Evolutionary conservation across 2,797 vertebrate species (phyloP).

Genomic region (Sylvilagus floridanus): DNA sequence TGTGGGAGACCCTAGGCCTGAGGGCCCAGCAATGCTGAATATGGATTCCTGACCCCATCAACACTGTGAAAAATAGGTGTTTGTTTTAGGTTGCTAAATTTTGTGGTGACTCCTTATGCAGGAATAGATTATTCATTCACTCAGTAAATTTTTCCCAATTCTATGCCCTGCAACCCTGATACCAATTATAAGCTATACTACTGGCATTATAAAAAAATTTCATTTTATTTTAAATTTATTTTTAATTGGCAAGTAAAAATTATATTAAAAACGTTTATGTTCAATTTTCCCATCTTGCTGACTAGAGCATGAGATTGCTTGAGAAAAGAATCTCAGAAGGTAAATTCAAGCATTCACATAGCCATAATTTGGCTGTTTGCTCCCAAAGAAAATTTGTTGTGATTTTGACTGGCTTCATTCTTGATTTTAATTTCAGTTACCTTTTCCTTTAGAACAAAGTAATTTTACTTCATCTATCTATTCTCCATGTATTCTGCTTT

Average conservation of each 20-base stretch:
- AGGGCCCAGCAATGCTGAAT: neutral
- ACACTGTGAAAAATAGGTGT: neutral
- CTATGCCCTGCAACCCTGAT: neutral
- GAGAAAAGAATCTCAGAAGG: neutral
- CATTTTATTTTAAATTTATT: neutral
- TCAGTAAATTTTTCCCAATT: neutral
- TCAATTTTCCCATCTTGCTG: neutral
- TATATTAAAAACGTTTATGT: neutral
- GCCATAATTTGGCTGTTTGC: neutral
- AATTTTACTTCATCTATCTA: neutral
- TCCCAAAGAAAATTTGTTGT: neutral
- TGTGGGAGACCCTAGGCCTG: neutral
- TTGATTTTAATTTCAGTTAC: neutral
- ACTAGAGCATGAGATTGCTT: too few relatives aligned
- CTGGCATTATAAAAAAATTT: neutral
- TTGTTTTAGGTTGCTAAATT: neutral
- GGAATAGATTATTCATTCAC: neutral
- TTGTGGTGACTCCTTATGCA: neutral
- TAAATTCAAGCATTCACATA: neutral
- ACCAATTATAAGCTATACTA: neutral
- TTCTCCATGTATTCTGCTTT: neutral
- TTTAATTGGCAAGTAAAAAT: neutral
- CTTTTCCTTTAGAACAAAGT: neutral
- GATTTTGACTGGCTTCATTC: neutral
- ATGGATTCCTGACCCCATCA: accelerated